phyloP scores from a whole-genome alignment of 2,113 vertebrate genomes.

The Centrocercus urophasianus region DNA sequence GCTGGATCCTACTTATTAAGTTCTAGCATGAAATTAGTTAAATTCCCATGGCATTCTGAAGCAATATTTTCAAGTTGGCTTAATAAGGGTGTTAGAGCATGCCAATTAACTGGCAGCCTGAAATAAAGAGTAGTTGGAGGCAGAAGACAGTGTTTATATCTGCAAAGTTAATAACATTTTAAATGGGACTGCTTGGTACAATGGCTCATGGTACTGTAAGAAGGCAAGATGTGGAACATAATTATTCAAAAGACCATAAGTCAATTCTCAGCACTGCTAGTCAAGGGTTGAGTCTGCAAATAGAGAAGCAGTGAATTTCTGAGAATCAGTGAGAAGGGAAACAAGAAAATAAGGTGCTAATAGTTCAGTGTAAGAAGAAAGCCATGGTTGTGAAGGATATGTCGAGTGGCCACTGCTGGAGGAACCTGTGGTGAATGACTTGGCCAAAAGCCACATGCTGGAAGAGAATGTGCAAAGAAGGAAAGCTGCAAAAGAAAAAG shows the following conservation, averaged over 20 bases:
- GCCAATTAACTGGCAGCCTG: conserved; percentile 75
- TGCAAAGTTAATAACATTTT: conserved; percentile 79
- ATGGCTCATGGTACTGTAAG: conserved; percentile 59
- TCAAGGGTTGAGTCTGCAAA: conserved; percentile 74
- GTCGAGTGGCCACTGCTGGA: neutral
- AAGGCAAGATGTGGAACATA: conserved; percentile 65
- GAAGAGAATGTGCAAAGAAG: neutral
- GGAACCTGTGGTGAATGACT: neutral
- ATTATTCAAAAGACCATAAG: conserved; percentile 66
- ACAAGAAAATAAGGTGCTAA: neutral
- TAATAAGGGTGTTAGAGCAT: conserved; percentile 75
- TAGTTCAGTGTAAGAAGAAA: neutral
- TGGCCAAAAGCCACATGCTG: neutral
- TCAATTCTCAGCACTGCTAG: conserved; percentile 72
- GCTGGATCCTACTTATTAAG: conserved; percentile 78
- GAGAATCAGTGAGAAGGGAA: conserved; percentile 19
- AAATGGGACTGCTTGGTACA: conserved; percentile 78
- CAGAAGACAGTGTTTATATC: conserved; percentile 75
- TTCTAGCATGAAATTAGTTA: conserved; percentile 83
- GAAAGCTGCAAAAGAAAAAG: neutral
- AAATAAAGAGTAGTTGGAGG: conserved; percentile 77
- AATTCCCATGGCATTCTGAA: conserved; percentile 79
- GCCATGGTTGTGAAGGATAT: neutral
- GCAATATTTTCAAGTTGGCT: conserved; percentile 77
- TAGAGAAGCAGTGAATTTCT: conserved; percentile 68